Percentiles rank a stretch among this genome's conserved stretches.
These are phyloP conservation scores for Pseudomyrmex sp. DNA, from an alignment of 1,140 invertebrate species.

Conservation along the genomic window DNA sequence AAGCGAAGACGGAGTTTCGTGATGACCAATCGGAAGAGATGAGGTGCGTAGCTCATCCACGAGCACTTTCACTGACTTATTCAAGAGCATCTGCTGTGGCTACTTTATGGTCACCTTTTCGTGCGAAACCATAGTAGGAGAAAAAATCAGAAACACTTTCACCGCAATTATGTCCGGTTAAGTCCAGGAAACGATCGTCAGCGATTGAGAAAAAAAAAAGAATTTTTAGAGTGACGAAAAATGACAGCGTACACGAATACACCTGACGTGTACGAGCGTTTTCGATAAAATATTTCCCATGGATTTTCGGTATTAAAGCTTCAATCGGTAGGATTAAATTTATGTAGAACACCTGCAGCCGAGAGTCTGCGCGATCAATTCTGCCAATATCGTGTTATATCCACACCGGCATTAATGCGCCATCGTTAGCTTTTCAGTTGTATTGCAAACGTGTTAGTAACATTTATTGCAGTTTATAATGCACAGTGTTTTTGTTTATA, in stretches of 20 bases:
- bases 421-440: background rate
- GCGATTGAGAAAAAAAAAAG: background rate
- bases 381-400: conserved; percentile 18
- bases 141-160: conserved; percentile 80
- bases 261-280: background rate
- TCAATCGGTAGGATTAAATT: conserved; percentile 29
- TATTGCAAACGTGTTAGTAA: background rate
- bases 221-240: conserved; percentile 34
- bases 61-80: conserved; percentile 79
- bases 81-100: conserved; percentile 74
- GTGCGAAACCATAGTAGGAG: conserved; percentile 45
- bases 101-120: conserved; percentile 59
- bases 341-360: conserved; percentile 14
- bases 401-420: background rate
- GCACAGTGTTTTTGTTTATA: no score
- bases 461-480: background rate
- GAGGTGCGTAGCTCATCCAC: conserved; percentile 40
- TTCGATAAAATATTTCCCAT: conserved; percentile 30
- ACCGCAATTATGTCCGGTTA: conserved; percentile 75
- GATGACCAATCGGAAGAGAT: conserved; percentile 18
- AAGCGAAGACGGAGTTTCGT: conserved; percentile 28
- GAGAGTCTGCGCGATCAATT: conserved; percentile 19
- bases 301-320: conserved; percentile 28
- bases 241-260: background rate
- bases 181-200: conserved; percentile 67